Evolutionary conservation across 2,797 vertebrate species (phyloP).

Genomic region (Graptemys geographica): DNA sequence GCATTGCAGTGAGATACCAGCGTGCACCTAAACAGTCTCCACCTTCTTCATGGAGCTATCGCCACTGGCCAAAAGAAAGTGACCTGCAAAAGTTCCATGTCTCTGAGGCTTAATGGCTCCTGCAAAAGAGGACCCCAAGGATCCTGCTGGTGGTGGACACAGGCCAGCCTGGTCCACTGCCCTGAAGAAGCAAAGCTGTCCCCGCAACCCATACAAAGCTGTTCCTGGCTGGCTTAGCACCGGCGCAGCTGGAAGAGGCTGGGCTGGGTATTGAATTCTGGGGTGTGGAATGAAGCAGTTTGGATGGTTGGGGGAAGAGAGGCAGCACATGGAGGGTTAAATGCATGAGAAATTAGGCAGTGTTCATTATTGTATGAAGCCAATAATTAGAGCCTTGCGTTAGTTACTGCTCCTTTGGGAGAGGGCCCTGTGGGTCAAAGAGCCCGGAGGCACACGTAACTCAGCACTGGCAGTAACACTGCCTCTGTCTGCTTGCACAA

Average conservation of each 20-base stretch:
- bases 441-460: neutral
- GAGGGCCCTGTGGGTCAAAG: neutral
- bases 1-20: neutral
- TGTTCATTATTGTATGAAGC: neutral
- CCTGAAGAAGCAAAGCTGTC: neutral
- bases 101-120: too few relatives aligned
- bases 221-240: neutral
- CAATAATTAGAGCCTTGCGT: neutral
- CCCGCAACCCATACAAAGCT: neutral
- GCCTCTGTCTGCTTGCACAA: neutral
- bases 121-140: too few relatives aligned
- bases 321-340: rapidly evolving
- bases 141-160: too few relatives aligned
- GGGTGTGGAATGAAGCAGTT: neutral
- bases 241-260: neutral
- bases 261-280: neutral
- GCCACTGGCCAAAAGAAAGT: neutral
- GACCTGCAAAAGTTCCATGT: neutral
- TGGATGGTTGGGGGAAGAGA: neutral
- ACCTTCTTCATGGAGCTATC: neutral
- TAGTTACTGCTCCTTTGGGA: neutral
- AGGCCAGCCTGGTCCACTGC: neutral
- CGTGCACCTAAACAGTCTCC: neutral
- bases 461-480: neutral
- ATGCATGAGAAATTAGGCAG: neutral